Percentiles rank a stretch among this genome's conserved stretches.
Evolutionary conservation across 23 tunicate species (phyloP).

Genomic region (Ciona savignyi): DNA sequence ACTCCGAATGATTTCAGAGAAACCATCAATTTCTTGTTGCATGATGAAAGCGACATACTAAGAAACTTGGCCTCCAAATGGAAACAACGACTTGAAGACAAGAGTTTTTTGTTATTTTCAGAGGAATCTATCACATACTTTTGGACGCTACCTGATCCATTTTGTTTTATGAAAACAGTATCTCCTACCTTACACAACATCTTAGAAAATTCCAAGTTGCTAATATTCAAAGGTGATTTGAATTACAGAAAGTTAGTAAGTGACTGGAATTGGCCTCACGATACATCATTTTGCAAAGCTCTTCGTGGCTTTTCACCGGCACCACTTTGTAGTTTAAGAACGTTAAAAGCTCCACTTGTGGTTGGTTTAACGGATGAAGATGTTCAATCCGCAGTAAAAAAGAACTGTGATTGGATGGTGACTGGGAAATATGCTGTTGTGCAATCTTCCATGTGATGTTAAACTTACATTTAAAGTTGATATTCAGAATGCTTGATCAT

Average conservation of each 20-base stretch:
- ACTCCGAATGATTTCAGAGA: conserved; percentile 35
- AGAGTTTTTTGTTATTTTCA: conserved; percentile 12
- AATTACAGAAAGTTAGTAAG: conserved; percentile 83
- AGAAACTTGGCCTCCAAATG: conserved; percentile 17
- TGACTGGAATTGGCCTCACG: conserved; percentile 75
- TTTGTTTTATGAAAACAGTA: conserved; percentile 23
- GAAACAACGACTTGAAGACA: conserved; percentile 13
- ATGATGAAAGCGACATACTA: not conserved
- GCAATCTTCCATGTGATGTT: not conserved
- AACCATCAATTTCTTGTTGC: conserved; percentile 15
- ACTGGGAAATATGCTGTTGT: conserved; percentile 86
- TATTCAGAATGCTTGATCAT: too few relatives aligned
- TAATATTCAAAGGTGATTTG: conserved; percentile 83
- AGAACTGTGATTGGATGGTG: conserved; percentile 88
- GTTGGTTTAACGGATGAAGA: conserved; percentile 57
- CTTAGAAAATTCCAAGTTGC: conserved; percentile 13
- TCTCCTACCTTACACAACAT: conserved; percentile 19
- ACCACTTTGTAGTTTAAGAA: conserved; percentile 57
- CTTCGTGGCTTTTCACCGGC: conserved; percentile 57
- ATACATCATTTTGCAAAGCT: conserved; percentile 42
- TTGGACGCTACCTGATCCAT: conserved; percentile 60
- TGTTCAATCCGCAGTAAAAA: conserved; percentile 14
- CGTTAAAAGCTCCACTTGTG: conserved; percentile 78
- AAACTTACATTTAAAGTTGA: too few relatives aligned
- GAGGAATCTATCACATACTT: conserved; percentile 27